phyloP scores from a whole-genome alignment of 2,888 invertebrate species.

The Metellina segmentata region DNA sequence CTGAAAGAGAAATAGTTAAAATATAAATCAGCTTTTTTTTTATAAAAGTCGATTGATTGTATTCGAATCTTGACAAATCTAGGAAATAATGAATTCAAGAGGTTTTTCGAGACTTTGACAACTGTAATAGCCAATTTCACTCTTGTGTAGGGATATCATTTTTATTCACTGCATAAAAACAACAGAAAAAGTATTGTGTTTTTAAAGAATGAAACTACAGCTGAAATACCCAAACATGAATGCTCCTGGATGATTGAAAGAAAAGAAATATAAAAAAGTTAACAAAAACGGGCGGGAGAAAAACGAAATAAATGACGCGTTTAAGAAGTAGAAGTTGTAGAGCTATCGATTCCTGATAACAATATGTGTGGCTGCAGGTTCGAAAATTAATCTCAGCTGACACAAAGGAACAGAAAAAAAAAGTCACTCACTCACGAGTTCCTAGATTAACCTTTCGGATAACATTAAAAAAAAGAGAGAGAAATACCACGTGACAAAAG shows the following conservation, averaged over 20 bases:
- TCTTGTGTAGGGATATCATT: too few species aligned
- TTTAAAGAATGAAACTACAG: too few species aligned
- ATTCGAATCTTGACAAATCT: too few species aligned
- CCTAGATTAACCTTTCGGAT: constrained; percentile 27
- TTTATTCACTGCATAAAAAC: too few species aligned
- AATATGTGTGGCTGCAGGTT: constrained; percentile 3
- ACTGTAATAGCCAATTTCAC: too few species aligned
- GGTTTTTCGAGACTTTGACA: too few species aligned
- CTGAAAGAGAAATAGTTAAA: too few species aligned
- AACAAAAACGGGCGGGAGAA: too few species aligned
- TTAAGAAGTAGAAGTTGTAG: constrained; percentile 9
- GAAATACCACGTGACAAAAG: constrained; percentile 25
- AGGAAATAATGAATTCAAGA: too few species aligned
- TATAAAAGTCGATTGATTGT: too few species aligned
- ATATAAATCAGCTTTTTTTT: too few species aligned
- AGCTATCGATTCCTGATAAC: constrained; percentile 46
- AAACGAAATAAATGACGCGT: background rate
- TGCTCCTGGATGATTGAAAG: background rate
- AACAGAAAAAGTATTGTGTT: too few species aligned
- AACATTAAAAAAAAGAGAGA: constrained; percentile 12
- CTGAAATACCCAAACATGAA: background rate
- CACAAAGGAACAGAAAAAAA: constrained; percentile 28
- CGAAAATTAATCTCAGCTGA: constrained; percentile 37
- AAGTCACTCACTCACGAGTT: constrained; percentile 24
- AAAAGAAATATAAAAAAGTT: background rate